Conservation (phyloP, 2,797 vertebrate species). For the Psittacula echo region DNA sequence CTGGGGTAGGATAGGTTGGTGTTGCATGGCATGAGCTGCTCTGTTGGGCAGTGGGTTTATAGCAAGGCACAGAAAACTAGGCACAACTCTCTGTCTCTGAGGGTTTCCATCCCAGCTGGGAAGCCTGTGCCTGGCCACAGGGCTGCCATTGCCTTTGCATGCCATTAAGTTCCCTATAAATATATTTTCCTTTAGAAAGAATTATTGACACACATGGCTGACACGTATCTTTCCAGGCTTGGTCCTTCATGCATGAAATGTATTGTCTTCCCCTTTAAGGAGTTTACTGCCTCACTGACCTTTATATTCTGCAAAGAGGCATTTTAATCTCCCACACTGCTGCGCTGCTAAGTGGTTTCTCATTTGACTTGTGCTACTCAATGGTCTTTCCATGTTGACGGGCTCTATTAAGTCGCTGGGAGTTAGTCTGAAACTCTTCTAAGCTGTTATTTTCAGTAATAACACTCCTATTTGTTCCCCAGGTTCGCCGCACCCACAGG, state of each 20-base stretch:
- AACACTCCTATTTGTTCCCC: slow-evolving; percentile 56
- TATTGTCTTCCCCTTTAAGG: slow-evolving; percentile 69
- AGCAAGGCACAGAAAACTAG: background rate
- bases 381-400: slow-evolving; percentile 70
- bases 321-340: slow-evolving; percentile 71
- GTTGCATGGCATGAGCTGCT: background rate
- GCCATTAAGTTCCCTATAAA: background rate
- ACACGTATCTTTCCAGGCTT: background rate
- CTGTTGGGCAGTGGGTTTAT: background rate
- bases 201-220: slow-evolving; percentile 12
- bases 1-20: background rate
- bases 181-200: background rate
- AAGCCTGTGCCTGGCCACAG: background rate
- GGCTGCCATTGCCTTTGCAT: background rate
- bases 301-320: slow-evolving; percentile 73
- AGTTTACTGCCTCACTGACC: slow-evolving; percentile 76
- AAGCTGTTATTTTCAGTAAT: slow-evolving; percentile 62
- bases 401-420: slow-evolving; percentile 69
- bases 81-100: background rate
- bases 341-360: slow-evolving; percentile 73
- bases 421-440: slow-evolving; percentile 51
- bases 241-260: slow-evolving; percentile 41
- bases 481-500: background rate
- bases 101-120: background rate
- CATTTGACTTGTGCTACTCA: slow-evolving; percentile 73